Evolutionary conservation across 2,888 invertebrate genomes (phyloP), one percentile per base, ranked within the genome.

Genomic region (Cephus runcator): DNA sequence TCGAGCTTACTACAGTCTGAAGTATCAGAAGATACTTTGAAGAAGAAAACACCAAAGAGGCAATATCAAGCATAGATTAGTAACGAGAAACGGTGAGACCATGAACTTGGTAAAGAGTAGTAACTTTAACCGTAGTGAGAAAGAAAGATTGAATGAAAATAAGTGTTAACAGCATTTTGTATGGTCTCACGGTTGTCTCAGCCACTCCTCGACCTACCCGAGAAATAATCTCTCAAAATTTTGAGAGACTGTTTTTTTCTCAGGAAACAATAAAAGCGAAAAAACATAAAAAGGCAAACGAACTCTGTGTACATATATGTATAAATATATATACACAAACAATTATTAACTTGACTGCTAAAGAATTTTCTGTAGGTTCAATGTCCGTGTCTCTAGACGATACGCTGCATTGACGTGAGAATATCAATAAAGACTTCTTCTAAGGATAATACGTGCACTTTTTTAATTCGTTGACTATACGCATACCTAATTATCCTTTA

Each of bases 1-100:
- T 76, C 86, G 91, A 31, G 91, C 91, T 11, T 91, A 90, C 76
- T 91, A 91, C 85, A 91, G 90, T 83, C 83, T 91, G n/a, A 91
- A 90, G 80, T 91, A 91, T 78, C 89, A 90, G 79, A 88, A 89
- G 81, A 90, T 91, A 77, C 87, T 89, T 69, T 90, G 84, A 88
- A 75, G 34, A 76, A 33, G 30, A 11, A 34, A 23, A 15, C 34
- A 71, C 23, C 71, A 71, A 56, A 23, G 23, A 56, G 56, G 23
- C 56, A 23, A 56, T 9, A 56, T 56, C 56, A 56, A 56, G 15
- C 56, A 56, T 56, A 56, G 56, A 23, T 23, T 56, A 56, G 56
- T 56, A 23, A 56, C 9, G 56, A 56, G 56, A 56, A 71, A 34
- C 71, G 6, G 71, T 71, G 71, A 31, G 71, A 56, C 56, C 31